Evolutionary conservation across 2,797 vertebrate species (phyloP).

Genomic region (Sardinella longiceps): DNA sequence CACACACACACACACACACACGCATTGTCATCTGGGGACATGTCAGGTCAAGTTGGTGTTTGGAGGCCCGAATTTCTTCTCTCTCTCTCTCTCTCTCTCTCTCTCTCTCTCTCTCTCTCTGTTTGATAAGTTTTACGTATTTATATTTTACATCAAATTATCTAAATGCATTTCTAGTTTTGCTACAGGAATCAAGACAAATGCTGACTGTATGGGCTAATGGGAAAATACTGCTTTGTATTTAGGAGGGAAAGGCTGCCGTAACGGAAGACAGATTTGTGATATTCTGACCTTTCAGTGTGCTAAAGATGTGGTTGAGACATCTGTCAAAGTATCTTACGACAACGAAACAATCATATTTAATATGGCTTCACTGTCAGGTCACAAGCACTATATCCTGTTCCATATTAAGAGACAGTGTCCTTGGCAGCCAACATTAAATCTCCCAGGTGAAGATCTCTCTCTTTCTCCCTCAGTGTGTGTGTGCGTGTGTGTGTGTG

Average conservation of each 20-base stretch:
- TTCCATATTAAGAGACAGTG: background rate
- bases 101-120: too few species aligned
- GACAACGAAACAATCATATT: constrained; percentile 7
- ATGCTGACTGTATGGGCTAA: too few species aligned
- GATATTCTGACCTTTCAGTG: background rate
- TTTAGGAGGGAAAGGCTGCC: background rate
- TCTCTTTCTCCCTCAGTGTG: background rate
- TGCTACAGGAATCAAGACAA: too few species aligned
- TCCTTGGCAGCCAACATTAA: constrained; percentile 4
- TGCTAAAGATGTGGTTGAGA: background rate
- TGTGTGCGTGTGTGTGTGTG: background rate
- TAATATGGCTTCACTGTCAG: constrained; percentile 7
- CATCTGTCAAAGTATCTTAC: background rate
- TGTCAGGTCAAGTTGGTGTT: background rate
- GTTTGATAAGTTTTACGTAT: too few species aligned
- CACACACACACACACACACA: background rate
- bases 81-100: too few species aligned
- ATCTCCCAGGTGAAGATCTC: background rate
- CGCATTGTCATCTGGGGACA: too few species aligned
- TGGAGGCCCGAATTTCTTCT: background rate
- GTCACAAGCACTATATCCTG: background rate
- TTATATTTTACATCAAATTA: too few species aligned
- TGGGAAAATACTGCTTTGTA: too few species aligned
- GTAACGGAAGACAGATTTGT: background rate
- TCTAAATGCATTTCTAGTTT: too few species aligned